Evolutionary conservation across 2,888 invertebrate genomes (phyloP), one percentile per base, ranked within the genome.

Genomic region (Anthophora plumipes): DNA sequence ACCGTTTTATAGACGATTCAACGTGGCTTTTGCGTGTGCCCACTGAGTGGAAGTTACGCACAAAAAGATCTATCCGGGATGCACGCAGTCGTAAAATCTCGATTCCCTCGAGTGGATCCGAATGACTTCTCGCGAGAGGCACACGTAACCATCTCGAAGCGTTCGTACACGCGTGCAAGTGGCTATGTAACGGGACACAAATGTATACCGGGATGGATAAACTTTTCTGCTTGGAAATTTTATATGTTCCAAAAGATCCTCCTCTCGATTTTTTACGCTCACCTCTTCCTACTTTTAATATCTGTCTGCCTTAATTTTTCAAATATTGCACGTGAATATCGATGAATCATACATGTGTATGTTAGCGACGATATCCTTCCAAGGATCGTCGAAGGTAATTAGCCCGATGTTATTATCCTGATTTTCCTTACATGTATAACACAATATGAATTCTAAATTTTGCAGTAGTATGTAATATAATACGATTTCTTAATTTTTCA

Each of bases 21-120:
- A 59, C 71, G 59, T 55, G 48, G 57, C 78, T 60, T 68, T 64
- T 70, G 75, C 70, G 73, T 67, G 67, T 31, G 61, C 59, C 48
- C 60, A 57, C 55, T 67, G 66, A 73, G 74, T 61, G 66, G 67
- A 69, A 64, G 71, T 76, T 69, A 75, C 73, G 63, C 63, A 70
- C 57, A 78, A 76, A 61, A 76, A 67, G 68, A 83, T 83, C 67
- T 70, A 67, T 61, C 63, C 70, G 60, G 77, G 61, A 81, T 80
- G 70, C 70, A 71, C 73, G 67, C 50, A 63, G 75, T 82, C 78
- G 76, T 82, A 81, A 82, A 80, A 84, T 84, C 84, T 75, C 63
- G 82, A 82, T 83, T 85, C 83, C 83, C 84, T 83, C 78, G 81
- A 84, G 87, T 85, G 88, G 87, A 89, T 89, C 82, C 88, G 76